phyloP scores from a whole-genome alignment of 2,113 vertebrate species.

The Euleptes europaea region DNA sequence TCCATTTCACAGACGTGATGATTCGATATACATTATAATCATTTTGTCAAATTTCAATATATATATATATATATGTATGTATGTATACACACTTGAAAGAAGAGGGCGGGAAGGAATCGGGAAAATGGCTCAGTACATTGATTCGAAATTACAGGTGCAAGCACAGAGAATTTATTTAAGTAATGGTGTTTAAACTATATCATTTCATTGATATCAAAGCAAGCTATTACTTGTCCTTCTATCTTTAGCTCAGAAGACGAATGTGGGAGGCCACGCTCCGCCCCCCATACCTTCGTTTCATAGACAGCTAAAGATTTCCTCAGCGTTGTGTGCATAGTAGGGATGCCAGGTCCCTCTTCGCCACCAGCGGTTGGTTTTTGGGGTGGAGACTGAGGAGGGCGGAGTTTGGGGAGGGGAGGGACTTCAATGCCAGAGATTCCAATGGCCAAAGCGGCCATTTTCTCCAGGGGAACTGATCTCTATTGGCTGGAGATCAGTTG shows the following conservation, averaged over 20 bases:
- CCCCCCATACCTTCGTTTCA: not conserved
- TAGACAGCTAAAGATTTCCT: not conserved
- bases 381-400: too few species aligned
- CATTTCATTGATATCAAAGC: not conserved
- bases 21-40: not conserved
- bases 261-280: accelerated
- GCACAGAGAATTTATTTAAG: not conserved
- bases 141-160: not conserved
- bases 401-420: too few species aligned
- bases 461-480: too few species aligned
- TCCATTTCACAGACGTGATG: not conserved
- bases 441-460: too few species aligned
- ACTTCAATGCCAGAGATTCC: too few species aligned
- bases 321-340: too few species aligned
- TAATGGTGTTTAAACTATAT: accelerated
- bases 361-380: too few species aligned
- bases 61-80: too few species aligned
- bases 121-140: accelerated
- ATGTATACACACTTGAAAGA: too few species aligned
- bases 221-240: not conserved
- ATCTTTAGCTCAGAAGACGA: accelerated
- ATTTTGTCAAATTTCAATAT: not conserved
- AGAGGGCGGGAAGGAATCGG: too few species aligned
- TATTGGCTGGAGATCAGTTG: too few species aligned
- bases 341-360: too few species aligned